phyloP scores from a whole-genome alignment of 1,140 invertebrate genomes.

The Heliconius eleuchia region DNA sequence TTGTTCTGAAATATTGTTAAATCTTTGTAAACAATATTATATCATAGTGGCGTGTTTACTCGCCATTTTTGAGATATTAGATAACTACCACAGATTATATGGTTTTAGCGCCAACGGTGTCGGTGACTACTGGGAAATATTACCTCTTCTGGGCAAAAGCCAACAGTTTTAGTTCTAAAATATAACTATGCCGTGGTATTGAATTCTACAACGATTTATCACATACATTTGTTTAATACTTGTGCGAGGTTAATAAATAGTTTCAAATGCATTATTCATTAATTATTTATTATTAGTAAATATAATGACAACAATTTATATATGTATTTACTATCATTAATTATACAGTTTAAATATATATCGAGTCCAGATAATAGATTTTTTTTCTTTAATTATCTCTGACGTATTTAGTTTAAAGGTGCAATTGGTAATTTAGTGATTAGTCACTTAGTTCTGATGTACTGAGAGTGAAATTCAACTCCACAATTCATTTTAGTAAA shows the following conservation, averaged over 20 bases:
- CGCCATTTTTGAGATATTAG: constrained; percentile 29
- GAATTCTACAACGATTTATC: constrained; percentile 1
- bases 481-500: too few relatives aligned
- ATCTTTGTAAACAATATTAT: neutral
- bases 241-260: neutral
- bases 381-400: too few relatives aligned
- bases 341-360: too few relatives aligned
- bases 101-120: constrained; percentile 35
- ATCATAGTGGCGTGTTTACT: constrained; percentile 8
- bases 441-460: too few relatives aligned
- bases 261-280: too few relatives aligned
- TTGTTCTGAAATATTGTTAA: neutral
- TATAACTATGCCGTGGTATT: constrained; percentile 12
- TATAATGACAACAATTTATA: too few relatives aligned
- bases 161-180: constrained; percentile 36
- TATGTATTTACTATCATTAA: too few relatives aligned
- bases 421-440: too few relatives aligned
- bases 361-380: too few relatives aligned
- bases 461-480: too few relatives aligned
- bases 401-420: too few relatives aligned
- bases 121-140: constrained; percentile 36
- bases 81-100: constrained; percentile 33
- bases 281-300: too few relatives aligned
- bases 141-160: constrained; percentile 37
- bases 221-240: neutral